Evolutionary conservation across 2,888 invertebrate genomes (phyloP), one percentile per base, ranked within the genome.

Genomic region (Anticlea derivata): DNA sequence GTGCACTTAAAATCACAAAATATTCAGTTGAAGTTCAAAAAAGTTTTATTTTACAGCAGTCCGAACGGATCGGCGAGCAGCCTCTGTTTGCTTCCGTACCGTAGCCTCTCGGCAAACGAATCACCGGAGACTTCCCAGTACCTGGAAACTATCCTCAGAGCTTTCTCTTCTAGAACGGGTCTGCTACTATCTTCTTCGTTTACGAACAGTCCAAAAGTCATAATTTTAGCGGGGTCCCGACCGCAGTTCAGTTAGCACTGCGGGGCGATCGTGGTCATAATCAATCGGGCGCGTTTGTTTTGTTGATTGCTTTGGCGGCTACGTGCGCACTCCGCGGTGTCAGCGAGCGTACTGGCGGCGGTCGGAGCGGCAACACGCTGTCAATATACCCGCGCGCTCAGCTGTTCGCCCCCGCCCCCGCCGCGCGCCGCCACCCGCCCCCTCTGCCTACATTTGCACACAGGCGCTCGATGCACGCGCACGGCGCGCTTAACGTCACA

Each of bases 371-470:
- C 83, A 87, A 85, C 85, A 86, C 91, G 92, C 88, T 90, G 90
- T 89, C 92, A 92, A 92, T 93, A 92, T 92, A 89, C 86, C 80
- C 75, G 77, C 68, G 69, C 86, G 86, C 91, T 92, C 92, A 92
- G 92, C 92, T 92, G 92, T 92, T 92, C 82, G 73, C 77, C 76
- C 75, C 81, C 69, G 73, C 78, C 71, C 78, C 78, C 74, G 73
- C 72, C n/a, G n/a, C 80, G 76, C 83, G 78, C 75, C 72, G 70
- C 72, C 79, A 75, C 83, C 80, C 76, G 65, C 65, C 73, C 78
- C 68, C 70, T 70, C 76, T 17, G 17, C 55, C 72, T 71, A 73
- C 80, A 80, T 65, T 75, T 80, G 75, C 74, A 55, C 58, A 48
- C 23, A 50, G 54, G 5, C 55, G 37, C 24, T 53, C 57, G 55